Percentiles rank a stretch among this genome's conserved stretches.
Evolutionary conservation across 2,113 vertebrate species (phyloP).

Genomic region (Dromiciops gliroides): DNA sequence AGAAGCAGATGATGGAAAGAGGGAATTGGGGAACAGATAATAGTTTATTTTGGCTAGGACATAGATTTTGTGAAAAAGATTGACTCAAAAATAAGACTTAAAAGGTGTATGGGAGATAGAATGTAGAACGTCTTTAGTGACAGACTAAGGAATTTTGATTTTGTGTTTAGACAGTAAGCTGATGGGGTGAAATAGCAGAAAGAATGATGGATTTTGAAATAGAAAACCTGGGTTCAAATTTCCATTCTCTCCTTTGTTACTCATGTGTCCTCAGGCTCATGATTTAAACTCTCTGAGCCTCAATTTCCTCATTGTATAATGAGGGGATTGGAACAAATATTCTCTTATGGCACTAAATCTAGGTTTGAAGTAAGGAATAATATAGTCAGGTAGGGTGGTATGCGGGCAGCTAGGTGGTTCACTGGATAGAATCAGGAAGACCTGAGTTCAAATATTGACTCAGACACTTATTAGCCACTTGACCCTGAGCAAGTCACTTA

Average conservation of each 20-base stretch:
- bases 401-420: not conserved
- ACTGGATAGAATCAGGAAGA: not conserved
- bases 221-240: not conserved
- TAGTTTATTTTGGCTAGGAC: not conserved
- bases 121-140: not conserved
- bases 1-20: not conserved
- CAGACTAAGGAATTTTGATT: not conserved
- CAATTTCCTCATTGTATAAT: not conserved
- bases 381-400: not conserved
- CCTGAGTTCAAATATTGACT: not conserved
- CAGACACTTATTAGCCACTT: not conserved
- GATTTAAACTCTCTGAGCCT: not conserved
- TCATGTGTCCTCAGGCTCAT: not conserved
- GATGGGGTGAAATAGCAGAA: not conserved
- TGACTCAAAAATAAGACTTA: not conserved
- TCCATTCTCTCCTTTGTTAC: not conserved
- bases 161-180: not conserved
- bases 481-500: not conserved
- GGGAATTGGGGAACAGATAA: not conserved
- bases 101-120: not conserved
- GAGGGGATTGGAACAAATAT: not conserved
- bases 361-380: not conserved
- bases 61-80: not conserved
- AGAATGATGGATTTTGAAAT: not conserved
- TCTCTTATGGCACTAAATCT: not conserved